Conservation (phyloP, 2,113 vertebrate genomes). For the Myiozetetes cayanensis region DNA sequence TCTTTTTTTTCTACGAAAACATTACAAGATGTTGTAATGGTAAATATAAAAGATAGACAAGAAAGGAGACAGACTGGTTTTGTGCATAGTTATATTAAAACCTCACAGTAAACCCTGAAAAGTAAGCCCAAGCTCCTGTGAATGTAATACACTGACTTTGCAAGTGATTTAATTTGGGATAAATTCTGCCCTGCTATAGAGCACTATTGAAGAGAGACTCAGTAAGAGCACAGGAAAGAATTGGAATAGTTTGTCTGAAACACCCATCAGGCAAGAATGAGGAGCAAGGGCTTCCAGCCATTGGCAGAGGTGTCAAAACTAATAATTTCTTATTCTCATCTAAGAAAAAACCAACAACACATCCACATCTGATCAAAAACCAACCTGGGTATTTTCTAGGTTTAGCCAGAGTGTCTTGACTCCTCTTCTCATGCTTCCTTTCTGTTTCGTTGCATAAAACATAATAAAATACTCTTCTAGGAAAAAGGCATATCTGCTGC, state of each 20-base stretch:
- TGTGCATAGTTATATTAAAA: background rate
- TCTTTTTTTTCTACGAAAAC: background rate
- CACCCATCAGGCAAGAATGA: background rate
- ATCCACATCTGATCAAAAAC: background rate
- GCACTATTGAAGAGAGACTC: background rate
- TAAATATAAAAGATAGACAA: background rate
- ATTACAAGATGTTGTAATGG: background rate
- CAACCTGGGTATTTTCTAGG: background rate
- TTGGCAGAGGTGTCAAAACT: background rate
- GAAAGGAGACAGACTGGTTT: background rate
- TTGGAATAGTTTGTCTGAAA: background rate
- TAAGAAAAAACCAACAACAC: background rate
- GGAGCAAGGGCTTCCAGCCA: background rate
- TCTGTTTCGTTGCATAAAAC: background rate
- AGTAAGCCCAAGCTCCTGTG: background rate
- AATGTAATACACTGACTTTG: background rate
- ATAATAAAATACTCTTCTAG: background rate
- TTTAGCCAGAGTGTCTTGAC: background rate
- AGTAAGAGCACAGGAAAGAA: background rate
- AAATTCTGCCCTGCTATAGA: background rate
- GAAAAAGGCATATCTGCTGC: background rate
- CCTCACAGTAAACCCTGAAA: background rate
- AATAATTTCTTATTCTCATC: background rate
- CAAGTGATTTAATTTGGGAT: background rate
- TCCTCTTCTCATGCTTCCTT: background rate